phyloP scores from a whole-genome alignment of 2,888 invertebrate species.

The Drosophila ustulata region DNA sequence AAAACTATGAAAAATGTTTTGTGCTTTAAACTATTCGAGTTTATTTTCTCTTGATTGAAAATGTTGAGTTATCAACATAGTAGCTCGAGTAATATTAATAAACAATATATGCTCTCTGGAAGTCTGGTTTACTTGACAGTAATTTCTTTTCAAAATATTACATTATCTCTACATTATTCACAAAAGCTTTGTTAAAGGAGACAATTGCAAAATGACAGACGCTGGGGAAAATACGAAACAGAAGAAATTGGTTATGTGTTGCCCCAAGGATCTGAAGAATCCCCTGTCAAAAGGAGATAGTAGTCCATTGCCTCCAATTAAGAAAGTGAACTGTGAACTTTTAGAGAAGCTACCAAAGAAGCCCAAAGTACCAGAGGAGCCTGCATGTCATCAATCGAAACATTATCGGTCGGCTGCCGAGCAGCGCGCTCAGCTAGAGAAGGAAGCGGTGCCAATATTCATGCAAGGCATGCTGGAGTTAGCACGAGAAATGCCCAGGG shows the following conservation, averaged over 20 bases:
- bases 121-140: not conserved
- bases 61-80: too few relatives aligned
- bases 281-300: not conserved
- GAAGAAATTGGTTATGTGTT: constrained; percentile 19
- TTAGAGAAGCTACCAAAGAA: constrained; percentile 30
- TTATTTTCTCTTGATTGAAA: too few relatives aligned
- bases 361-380: constrained; percentile 2
- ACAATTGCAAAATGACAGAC: constrained; percentile 37
- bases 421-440: constrained; percentile 44
- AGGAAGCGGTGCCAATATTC: constrained; percentile 59
- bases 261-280: constrained; percentile 20
- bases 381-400: not conserved
- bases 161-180: too few relatives aligned
- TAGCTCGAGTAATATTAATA: too few relatives aligned
- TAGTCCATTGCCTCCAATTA: not conserved
- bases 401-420: constrained; percentile 32
- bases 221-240: not conserved
- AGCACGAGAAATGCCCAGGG: constrained; percentile 60
- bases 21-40: too few relatives aligned
- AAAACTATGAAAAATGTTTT: too few relatives aligned
- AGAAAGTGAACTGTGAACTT: constrained; percentile 12
- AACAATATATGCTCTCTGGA: too few relatives aligned
- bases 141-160: not conserved
- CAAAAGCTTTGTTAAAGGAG: not conserved
- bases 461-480: constrained; percentile 68